A percentile compares a stretch with the other conserved stretches of the same genome.
phyloP scores from a whole-genome alignment of 2,797 vertebrate species.

The Rhinoraja longicauda region DNA sequence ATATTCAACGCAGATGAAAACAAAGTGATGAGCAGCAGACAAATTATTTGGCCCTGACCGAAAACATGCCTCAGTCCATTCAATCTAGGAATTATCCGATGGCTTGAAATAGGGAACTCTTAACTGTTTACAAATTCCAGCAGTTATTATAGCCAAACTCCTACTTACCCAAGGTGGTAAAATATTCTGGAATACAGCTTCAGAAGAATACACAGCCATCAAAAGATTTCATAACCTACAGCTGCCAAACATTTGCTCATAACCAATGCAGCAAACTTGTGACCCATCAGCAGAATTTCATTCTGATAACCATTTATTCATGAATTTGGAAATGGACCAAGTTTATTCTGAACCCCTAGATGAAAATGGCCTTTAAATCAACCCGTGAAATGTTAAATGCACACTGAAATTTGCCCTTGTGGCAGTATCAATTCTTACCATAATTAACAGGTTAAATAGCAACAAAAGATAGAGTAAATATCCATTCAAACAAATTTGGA shows the following conservation, averaged over 20 bases:
- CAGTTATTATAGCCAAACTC: not conserved
- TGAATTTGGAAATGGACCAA: not conserved
- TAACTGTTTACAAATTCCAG: not conserved
- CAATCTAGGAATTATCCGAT: not conserved
- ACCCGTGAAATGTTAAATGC: not conserved
- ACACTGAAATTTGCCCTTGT: not conserved
- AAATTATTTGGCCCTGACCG: not conserved
- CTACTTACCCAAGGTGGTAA: not conserved
- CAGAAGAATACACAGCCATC: not conserved
- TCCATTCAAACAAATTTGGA: not conserved
- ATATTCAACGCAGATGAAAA: not conserved
- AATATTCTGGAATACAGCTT: not conserved
- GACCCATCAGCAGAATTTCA: not conserved
- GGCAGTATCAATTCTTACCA: not conserved
- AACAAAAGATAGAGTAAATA: too few species aligned
- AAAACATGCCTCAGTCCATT: not conserved
- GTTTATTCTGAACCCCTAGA: not conserved
- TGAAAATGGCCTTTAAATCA: not conserved
- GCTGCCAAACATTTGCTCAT: not conserved
- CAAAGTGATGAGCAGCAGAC: not conserved
- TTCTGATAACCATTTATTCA: not conserved
- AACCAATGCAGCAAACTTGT: not conserved
- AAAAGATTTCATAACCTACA: not conserved
- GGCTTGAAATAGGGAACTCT: not conserved
- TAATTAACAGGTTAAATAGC: not conserved